These are phyloP conservation scores for Anarrhichthys ocellatus DNA, from an alignment of 2,113 vertebrate species.

Conservation along the genomic window DNA sequence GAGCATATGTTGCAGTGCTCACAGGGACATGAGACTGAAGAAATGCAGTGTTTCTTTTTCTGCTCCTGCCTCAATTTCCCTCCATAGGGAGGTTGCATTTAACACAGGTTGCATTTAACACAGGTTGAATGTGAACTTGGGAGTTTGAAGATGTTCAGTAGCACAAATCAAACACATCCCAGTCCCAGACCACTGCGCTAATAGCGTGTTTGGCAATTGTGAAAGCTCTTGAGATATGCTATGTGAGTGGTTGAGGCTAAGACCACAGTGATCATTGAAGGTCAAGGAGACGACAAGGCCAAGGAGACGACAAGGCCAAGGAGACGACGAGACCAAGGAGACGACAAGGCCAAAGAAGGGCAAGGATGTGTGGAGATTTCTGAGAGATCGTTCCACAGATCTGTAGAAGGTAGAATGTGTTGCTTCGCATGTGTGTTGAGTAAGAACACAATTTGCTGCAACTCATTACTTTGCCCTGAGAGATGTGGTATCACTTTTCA, in stretches of 20 bases:
- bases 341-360: background rate
- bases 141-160: background rate
- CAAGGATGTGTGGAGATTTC: background rate
- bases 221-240: background rate
- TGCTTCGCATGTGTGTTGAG: background rate
- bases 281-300: conserved; percentile 3
- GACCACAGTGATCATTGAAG: background rate
- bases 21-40: background rate
- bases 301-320: background rate
- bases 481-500: conserved; percentile 14
- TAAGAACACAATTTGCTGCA: background rate
- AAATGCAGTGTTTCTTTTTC: background rate
- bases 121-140: background rate
- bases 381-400: background rate
- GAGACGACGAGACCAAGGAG: too few relatives aligned
- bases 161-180: conserved; percentile 3
- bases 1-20: background rate
- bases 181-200: background rate
- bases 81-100: background rate
- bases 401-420: background rate
- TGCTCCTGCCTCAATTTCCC: background rate
- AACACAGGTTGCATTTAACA: background rate
- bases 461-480: conserved; percentile 27
- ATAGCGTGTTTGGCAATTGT: conserved; percentile 2
- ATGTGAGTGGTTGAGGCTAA: background rate